Percentiles rank a stretch among this genome's conserved stretches.
These are phyloP conservation scores for Melanocharis versteri DNA, from an alignment of 2,113 vertebrate genomes.

Conservation along the genomic window DNA sequence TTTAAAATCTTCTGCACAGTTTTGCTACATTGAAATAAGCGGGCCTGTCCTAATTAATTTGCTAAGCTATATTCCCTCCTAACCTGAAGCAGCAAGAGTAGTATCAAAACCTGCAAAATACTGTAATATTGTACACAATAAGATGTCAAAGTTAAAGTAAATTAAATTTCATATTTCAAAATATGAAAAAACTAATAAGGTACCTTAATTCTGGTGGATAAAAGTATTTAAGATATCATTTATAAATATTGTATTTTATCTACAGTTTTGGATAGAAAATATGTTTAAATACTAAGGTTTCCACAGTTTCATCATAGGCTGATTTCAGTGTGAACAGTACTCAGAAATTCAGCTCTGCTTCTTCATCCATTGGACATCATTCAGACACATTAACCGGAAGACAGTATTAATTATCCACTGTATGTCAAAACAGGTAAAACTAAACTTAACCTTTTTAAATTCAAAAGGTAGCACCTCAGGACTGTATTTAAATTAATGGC, in stretches of 20 bases:
- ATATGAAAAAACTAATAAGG: neutral
- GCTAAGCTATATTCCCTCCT: neutral
- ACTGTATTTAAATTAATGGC: neutral
- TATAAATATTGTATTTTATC: neutral
- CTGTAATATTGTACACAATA: neutral
- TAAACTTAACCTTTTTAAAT: neutral
- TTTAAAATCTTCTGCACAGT: neutral
- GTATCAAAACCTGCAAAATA: neutral
- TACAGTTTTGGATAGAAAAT: neutral
- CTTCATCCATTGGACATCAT: neutral
- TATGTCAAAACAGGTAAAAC: neutral
- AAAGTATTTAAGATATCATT: neutral
- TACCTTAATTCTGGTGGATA: neutral
- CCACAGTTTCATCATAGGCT: neutral
- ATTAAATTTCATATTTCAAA: neutral
- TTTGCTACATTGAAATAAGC: neutral
- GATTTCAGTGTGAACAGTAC: neutral
- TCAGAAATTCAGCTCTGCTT: neutral
- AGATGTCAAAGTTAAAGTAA: neutral
- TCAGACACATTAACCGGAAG: neutral
- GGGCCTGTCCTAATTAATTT: neutral
- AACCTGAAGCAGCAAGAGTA: neutral
- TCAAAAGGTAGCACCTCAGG: neutral
- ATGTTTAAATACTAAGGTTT: neutral
- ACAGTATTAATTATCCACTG: neutral